A percentile compares a stretch with the other conserved stretches of the same genome.
Evolutionary conservation across 1,140 invertebrate species (phyloP).

Genomic region (Globodera ellingtonae): DNA sequence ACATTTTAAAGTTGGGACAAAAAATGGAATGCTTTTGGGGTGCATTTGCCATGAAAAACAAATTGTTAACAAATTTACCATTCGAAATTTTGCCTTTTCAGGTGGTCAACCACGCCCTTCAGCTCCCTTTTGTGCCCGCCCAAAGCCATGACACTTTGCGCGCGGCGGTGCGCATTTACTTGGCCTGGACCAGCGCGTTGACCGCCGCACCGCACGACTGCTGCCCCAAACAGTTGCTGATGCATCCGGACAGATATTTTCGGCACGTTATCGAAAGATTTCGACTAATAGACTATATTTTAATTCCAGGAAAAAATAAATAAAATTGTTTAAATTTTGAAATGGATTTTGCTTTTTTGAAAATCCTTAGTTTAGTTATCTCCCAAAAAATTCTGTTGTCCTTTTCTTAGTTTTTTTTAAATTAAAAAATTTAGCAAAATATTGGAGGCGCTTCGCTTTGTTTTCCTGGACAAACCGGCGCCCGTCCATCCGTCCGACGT

Average conservation of each 20-base stretch:
- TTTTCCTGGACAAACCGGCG: constrained; percentile 35
- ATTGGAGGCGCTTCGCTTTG: constrained; percentile 43
- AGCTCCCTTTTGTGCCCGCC: constrained; percentile 34
- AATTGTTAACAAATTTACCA: not conserved
- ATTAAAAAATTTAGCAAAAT: constrained; percentile 40
- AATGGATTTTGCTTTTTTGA: too few relatives aligned
- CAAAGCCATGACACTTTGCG: constrained; percentile 44
- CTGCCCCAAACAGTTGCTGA: constrained; percentile 42
- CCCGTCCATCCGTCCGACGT: constrained; percentile 4
- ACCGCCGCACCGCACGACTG: constrained; percentile 39
- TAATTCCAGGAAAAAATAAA: too few relatives aligned
- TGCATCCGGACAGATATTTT: constrained; percentile 43
- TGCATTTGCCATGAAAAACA: not conserved
- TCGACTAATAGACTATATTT: not conserved
- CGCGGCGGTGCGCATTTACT: constrained; percentile 49
- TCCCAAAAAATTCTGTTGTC: too few relatives aligned
- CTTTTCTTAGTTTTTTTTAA: not conserved
- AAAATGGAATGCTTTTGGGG: constrained; percentile 5
- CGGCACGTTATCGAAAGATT: constrained; percentile 33
- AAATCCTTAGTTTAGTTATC: too few relatives aligned
- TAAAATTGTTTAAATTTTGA: too few relatives aligned
- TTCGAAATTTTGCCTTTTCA: constrained; percentile 18
- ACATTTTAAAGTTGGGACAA: not conserved
- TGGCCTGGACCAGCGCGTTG: constrained; percentile 48
- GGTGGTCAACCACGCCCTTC: constrained; percentile 52